A percentile compares a stretch with the other conserved stretches of the same genome.
These are phyloP conservation scores for Brachionichthys hirsutus DNA, from an alignment of 2,113 vertebrate species.

Conservation along the genomic window DNA sequence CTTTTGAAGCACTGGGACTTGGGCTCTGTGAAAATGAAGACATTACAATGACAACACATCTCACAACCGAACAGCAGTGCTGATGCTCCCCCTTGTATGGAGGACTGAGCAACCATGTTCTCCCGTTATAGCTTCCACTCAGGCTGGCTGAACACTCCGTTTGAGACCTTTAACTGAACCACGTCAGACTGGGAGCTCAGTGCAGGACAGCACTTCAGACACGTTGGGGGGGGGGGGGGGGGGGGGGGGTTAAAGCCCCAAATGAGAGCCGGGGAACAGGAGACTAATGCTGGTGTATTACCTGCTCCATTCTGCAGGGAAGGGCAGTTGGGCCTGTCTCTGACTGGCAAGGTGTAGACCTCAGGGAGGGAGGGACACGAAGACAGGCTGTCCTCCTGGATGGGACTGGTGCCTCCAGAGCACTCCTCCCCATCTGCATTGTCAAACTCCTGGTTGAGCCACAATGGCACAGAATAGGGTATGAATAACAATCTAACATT, in stretches of 20 bases:
- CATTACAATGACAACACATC: slow-evolving; percentile 13
- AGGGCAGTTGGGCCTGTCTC: slow-evolving; percentile 69
- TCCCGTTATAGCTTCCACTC: slow-evolving; percentile 45
- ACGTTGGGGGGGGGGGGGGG: background rate
- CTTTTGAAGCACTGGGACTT: slow-evolving; percentile 84
- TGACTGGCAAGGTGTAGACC: slow-evolving; percentile 89
- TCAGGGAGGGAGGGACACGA: slow-evolving; percentile 89
- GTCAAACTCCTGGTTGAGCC: slow-evolving; percentile 85
- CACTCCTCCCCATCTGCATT: slow-evolving; percentile 90
- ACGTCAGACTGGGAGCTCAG: slow-evolving; percentile 14
- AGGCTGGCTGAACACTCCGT: slow-evolving; percentile 29
- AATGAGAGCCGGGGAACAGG: background rate
- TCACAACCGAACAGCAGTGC: background rate
- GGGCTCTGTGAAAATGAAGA: slow-evolving; percentile 68
- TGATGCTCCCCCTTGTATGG: too few relatives aligned
- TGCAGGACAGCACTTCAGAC: slow-evolving; percentile 2
- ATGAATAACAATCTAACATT: slow-evolving; percentile 1
- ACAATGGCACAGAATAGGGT: background rate
- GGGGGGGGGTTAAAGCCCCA: background rate
- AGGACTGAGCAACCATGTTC: slow-evolving; percentile 32
- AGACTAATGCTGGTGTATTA: slow-evolving; percentile 30
- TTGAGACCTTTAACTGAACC: slow-evolving; percentile 42
- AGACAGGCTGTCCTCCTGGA: slow-evolving; percentile 90
- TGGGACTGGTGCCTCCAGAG: slow-evolving; percentile 87
- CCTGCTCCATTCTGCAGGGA: slow-evolving; percentile 71